Evolutionary conservation across 2,113 vertebrate species (phyloP).

Genomic region (Rhombomys opimus): DNA sequence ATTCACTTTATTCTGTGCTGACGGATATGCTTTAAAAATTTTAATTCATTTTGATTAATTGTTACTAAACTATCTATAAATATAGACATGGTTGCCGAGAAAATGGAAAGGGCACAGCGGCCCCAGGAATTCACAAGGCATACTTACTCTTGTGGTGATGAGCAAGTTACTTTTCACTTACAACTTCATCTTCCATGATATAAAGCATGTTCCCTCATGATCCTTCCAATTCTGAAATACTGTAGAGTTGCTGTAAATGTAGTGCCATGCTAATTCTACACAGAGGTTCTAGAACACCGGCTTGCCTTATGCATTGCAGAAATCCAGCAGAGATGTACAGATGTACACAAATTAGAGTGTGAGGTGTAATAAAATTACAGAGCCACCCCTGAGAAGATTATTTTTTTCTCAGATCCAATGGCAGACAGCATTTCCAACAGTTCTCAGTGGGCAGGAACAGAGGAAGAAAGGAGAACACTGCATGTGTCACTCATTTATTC

Average conservation of each 20-base stretch:
- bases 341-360: background rate
- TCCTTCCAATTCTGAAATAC: constrained; percentile 1
- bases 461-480: background rate
- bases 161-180: background rate
- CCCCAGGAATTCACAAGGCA: background rate
- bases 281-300: background rate
- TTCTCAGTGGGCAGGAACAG: background rate
- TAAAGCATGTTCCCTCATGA: background rate
- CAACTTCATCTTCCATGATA: background rate
- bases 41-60: background rate
- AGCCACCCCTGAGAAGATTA: background rate
- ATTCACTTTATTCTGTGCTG: constrained; percentile 14
- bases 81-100: background rate
- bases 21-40: constrained; percentile 34
- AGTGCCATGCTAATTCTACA: background rate
- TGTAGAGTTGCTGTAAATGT: background rate
- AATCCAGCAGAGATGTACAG: background rate
- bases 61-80: background rate
- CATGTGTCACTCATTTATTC: background rate
- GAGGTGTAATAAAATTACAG: background rate
- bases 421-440: background rate
- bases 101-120: background rate
- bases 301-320: background rate
- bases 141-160: background rate
- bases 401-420: background rate